Percentiles rank a stretch among this genome's conserved stretches.
These are phyloP conservation scores for Anoura caudifer DNA, from an alignment of 2,113 vertebrate species.

Conservation along the genomic window DNA sequence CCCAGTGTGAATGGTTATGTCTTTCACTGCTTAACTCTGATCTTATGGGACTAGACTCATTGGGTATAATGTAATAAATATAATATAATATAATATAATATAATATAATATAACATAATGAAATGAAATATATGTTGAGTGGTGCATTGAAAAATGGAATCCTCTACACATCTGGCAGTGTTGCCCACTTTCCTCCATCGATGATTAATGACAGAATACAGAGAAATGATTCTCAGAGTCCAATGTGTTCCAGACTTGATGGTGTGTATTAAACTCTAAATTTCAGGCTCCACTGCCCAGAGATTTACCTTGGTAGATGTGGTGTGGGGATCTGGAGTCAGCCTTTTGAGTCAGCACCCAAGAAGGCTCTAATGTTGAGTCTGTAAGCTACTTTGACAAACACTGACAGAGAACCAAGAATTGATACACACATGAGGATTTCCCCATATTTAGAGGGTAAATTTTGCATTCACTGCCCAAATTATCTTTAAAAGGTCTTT, in stretches of 20 bases:
- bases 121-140: background rate
- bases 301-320: background rate
- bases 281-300: background rate
- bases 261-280: background rate
- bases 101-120: background rate
- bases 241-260: background rate
- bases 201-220: background rate
- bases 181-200: background rate
- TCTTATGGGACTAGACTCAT: background rate
- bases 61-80: background rate
- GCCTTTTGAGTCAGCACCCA: background rate
- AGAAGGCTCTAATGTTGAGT: background rate
- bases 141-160: background rate
- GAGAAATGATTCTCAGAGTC: background rate
- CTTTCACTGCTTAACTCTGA: background rate
- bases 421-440: background rate
- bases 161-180: background rate
- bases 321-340: background rate
- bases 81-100: background rate
- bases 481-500: background rate
- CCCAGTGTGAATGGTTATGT: background rate
- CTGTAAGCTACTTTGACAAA: background rate
- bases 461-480: background rate
- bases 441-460: background rate
- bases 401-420: background rate